Percentiles rank a stretch among this genome's conserved stretches.
Conservation (phyloP, 2,888 invertebrate species). For the Allygus modestus region DNA sequence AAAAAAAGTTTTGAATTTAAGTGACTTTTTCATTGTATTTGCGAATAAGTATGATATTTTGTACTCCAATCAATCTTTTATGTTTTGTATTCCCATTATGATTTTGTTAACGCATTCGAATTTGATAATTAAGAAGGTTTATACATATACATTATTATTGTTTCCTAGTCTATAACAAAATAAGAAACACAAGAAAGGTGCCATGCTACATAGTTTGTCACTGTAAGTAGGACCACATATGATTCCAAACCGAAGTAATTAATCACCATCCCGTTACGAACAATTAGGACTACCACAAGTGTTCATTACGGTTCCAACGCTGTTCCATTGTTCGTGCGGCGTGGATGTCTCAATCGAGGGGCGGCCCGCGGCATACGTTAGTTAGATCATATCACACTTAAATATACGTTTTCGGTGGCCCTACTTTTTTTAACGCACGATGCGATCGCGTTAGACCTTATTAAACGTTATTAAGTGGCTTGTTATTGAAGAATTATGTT, state of each 20-base stretch:
- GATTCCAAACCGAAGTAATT: neutral
- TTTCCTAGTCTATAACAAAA: too few species aligned
- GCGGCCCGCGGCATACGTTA: conserved; percentile 34
- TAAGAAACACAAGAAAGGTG: too few species aligned
- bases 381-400: conserved; percentile 49
- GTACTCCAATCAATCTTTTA: too few species aligned
- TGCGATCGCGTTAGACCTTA: conserved; percentile 53
- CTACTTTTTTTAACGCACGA: conserved; percentile 23
- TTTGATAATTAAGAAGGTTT: too few species aligned
- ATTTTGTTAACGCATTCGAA: too few species aligned
- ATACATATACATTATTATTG: too few species aligned
- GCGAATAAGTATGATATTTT: too few species aligned
- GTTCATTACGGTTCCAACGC: neutral
- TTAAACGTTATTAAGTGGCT: conserved; percentile 57
- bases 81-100: too few species aligned
- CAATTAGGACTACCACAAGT: conserved; percentile 38
- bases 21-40: too few species aligned
- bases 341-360: conserved; percentile 18
- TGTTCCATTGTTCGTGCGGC: neutral
- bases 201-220: too few species aligned
- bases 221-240: neutral
- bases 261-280: conserved; percentile 11
- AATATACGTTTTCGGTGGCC: conserved; percentile 53
- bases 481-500: conserved; percentile 58
- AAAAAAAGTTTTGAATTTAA: too few species aligned